Evolutionary conservation across 2,113 vertebrate species (phyloP).

Genomic region (Circaetus cinerascens): DNA sequence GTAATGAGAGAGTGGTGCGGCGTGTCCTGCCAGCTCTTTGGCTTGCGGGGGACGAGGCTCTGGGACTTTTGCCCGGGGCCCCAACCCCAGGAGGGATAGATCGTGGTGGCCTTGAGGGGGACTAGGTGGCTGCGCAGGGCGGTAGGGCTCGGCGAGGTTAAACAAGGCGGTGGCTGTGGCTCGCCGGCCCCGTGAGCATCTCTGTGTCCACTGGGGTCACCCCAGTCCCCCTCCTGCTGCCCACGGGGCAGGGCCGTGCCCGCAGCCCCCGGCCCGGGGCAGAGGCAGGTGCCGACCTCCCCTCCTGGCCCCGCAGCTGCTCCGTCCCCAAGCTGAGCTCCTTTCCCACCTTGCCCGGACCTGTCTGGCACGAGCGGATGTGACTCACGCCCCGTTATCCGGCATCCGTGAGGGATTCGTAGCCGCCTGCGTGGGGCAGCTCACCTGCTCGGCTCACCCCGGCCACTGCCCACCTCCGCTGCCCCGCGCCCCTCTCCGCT

Average conservation of each 20-base stretch:
- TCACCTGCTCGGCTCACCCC: rapidly evolving
- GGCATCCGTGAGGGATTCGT: neutral
- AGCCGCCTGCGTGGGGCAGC: neutral
- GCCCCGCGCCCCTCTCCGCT: rapidly evolving
- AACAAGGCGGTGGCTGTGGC: rapidly evolving
- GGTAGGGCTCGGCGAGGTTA: rapidly evolving
- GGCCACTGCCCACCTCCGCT: rapidly evolving
- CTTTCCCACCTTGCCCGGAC: rapidly evolving
- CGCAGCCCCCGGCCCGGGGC: rapidly evolving
- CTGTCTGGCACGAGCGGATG: neutral
- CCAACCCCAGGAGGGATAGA: neutral
- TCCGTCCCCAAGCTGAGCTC: neutral
- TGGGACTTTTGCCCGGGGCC: neutral
- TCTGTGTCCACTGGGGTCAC: rapidly evolving
- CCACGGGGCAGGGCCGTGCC: rapidly evolving
- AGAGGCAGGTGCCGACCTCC: rapidly evolving
- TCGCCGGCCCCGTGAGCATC: rapidly evolving
- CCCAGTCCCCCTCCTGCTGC: neutral
- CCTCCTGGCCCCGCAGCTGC: neutral
- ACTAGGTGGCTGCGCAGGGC: rapidly evolving
- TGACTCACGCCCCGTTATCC: neutral
- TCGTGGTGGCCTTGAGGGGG: neutral
- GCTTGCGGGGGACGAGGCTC: neutral
- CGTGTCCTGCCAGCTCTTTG: neutral
- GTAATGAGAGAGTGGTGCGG: neutral